Evolutionary conservation across 2,113 vertebrate species (phyloP), one percentile per base, ranked within the genome.

Genomic region (Hemiprocne comata): DNA sequence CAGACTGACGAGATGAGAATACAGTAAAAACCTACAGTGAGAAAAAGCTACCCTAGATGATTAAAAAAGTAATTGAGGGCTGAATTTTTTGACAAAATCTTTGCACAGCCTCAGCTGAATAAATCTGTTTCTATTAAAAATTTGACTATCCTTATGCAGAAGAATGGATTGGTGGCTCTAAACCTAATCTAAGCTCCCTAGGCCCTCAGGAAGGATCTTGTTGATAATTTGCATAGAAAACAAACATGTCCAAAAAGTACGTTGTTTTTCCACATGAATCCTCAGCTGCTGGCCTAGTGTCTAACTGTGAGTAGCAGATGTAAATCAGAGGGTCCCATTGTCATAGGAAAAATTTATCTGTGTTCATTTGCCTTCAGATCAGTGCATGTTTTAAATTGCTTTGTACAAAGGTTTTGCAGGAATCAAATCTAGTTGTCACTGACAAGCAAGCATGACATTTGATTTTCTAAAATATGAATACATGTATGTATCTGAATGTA

Each of bases 201-300:
- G 17, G 20, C 5, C 17, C 17, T 87, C 42, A 34, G 18, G 42
- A 64, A 46, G 8, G 6, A 60, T 1, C 12, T 55, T 11, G 0
- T 3, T 67, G 53, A 58, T 3, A 78, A 64, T 71, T 57, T 65
- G 16, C 33, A 31, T 29, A 44, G 34, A 46, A 72, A 78, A 74
- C 13, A 5, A 28, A 1, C 5, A 17, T 10, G 5, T 19, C 7
- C 11, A 64, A 70, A 64, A 66, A 67, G 67, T 3, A 48, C 0
- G 60, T 51, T 44, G 42, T 33, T 33, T 3, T 3, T 4, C 9
- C 18, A 21, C 2, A 18, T 36, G n/a, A 62, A 71, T 70, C 33
- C 7, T 13, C 8, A 4, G 4, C 2, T 55, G 17, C 5, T 71
- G 13, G 12, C 29, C 40, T 62, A 26, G 3, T 40, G 24, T 50